These are phyloP conservation scores for Acanthacorydalis orientalis DNA, from an alignment of 2,888 invertebrate species.

Conservation along the genomic window DNA sequence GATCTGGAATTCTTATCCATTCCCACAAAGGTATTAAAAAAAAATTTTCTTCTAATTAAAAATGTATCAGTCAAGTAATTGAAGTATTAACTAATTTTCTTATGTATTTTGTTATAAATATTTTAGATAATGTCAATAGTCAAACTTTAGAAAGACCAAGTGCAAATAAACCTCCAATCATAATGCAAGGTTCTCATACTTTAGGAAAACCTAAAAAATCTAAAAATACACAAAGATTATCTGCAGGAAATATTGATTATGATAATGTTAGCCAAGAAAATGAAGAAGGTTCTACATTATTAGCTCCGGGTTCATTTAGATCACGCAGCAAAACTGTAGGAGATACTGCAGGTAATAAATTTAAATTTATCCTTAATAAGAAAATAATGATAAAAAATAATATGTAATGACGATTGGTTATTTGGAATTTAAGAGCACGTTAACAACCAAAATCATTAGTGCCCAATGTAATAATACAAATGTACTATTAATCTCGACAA, in stretches of 20 bases:
- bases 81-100: background rate
- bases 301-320: constrained; percentile 40
- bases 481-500: no score
- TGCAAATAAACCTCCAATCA: constrained; percentile 19
- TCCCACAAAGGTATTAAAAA: constrained; percentile 4
- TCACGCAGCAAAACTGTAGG: constrained; percentile 84
- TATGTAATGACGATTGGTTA: no score
- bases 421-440: no score
- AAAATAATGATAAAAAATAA: no score
- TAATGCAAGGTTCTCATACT: constrained; percentile 64
- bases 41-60: background rate
- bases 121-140: constrained; percentile 23
- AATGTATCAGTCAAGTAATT: background rate
- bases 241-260: constrained; percentile 72
- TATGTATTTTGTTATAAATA: no score
- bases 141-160: constrained; percentile 43
- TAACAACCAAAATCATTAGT: no score
- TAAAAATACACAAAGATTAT: constrained; percentile 60
- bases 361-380: no score
- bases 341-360: constrained; percentile 49
- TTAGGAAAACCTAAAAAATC: constrained; percentile 64
- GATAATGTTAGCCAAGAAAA: constrained; percentile 65
- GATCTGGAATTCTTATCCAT: constrained; percentile 21
- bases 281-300: constrained; percentile 35
- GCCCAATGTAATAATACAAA: no score